Conservation (phyloP, 1,140 invertebrate genomes). For the Stegodyphus mimosarum region DNA sequence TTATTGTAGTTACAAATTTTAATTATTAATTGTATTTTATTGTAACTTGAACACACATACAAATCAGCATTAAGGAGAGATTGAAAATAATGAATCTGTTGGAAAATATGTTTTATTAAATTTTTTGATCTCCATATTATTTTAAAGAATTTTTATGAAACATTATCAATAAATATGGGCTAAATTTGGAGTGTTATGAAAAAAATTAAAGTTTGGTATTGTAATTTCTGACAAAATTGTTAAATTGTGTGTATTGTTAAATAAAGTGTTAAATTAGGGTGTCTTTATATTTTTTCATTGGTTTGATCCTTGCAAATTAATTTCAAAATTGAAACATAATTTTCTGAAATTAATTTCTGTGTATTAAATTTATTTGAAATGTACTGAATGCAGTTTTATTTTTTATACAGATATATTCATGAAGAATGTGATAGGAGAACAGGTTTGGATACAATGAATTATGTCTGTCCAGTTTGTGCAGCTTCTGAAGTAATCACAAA, state of each 20-base stretch:
- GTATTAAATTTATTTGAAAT: neutral
- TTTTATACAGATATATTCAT: conserved; percentile 83
- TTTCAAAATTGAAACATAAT: neutral
- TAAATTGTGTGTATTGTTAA: neutral
- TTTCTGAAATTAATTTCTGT: neutral
- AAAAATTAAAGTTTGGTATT: neutral
- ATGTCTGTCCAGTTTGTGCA: conserved; percentile 83
- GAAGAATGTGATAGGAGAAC: conserved; percentile 90
- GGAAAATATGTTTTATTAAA: too few relatives aligned
- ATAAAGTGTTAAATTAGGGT: neutral
- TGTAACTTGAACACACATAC: too few relatives aligned
- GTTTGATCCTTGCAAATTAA: neutral
- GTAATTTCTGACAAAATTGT: neutral
- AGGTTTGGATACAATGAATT: conserved; percentile 87
- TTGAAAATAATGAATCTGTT: too few relatives aligned
- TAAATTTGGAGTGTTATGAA: too few relatives aligned
- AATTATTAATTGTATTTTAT: too few relatives aligned
- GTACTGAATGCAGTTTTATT: conserved; percentile 53
- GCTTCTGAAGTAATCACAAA: conserved; percentile 36
- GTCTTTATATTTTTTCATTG: neutral
- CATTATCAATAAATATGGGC: too few relatives aligned
- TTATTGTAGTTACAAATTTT: too few relatives aligned
- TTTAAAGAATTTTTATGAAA: too few relatives aligned
- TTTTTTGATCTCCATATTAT: too few relatives aligned
- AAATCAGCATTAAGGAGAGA: too few relatives aligned